Evolutionary conservation across 2,888 invertebrate species (phyloP), one percentile per base, ranked within the genome.

Genomic region (Heliconius hortense): DNA sequence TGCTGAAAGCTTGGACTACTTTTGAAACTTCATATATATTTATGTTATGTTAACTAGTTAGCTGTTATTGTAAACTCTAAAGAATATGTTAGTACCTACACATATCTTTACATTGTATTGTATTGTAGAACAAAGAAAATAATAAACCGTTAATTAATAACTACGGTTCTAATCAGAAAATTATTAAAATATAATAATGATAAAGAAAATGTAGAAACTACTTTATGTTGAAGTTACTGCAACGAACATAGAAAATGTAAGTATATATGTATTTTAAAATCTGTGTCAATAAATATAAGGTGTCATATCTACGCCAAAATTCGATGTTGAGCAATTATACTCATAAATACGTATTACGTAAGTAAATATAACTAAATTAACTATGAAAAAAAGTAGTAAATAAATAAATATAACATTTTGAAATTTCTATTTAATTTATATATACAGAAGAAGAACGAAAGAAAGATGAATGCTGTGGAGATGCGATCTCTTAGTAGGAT

Each of bases 1-100:
- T 70, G 63, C 74, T 74, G 63, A 70, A 69, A 69, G 74, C 70
- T 63, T 53, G 74, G 69, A 69, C 74, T 74, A 70, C 35, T 74
- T 74, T 69, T 56, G 35, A 70, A 66, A 74, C 74, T 70, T 70
- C 70, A 70, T 69, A 69, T 74, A 69, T 48, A 74, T 74, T 74
- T 70, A 70, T 53, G 62, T 74, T 53, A 60, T 28, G 60, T 64
- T 69, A 56, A 69, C 70, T 70, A 56, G 69, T 74, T 69, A 63
- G 31, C 53, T 74, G 24, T 64, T 64, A 70, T 70, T 74, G 62
- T 69, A 68, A 26, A 53, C 15, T 56, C 5, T 71, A 71, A 71
- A 43, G 24, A 56, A 35, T 26, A 69, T 43, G 3, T 7, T 31
- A 56, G 24, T 26, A 35, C 31, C 31, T 35, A 24, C 26, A 24